Evolutionary conservation across 2,113 vertebrate genomes (phyloP), one percentile per base, ranked within the genome.

Genomic region (Ancistrus triradiatus): DNA sequence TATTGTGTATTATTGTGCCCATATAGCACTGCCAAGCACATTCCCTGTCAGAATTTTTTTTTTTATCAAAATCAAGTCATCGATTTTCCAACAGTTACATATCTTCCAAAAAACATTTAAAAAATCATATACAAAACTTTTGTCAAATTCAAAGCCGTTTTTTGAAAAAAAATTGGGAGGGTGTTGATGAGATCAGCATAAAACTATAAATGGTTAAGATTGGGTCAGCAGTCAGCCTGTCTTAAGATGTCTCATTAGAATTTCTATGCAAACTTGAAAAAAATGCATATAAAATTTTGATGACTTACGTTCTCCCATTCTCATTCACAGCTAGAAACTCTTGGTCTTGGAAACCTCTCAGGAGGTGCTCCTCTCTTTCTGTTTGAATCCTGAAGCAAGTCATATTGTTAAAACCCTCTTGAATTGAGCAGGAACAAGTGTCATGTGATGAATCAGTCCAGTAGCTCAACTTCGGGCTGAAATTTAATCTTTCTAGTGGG

Each of bases 301-400:
- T 33, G 5, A 46, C 84, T 80, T 64, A 93, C 91, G 75, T 88
- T 68, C 69, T 87, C 48, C 89, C 87, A 0, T 83, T 77, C 6
- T 50, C 56, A 18, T 92, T 89, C 0, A 78, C 27, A 1, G 65
- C 69, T 6, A 93, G 74, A 40, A 93, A 62, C 0, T 71, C 83
- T 1, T 79, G 74, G 1, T 68, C 80, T 0, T 84, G 76, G 52
- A 90, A 51, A 3, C 21, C 55, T 24, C 48, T 73, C 63, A 93
- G 77, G 1, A 75, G 38, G 8, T 4, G 77, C 37, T 89, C 87
- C 56, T 91, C 88, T 59, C 67, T 80, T 70, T 75, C 76, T 17
- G 92, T 84, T 74, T 93, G 91, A 15, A 80, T 83, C 78, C 87
- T 83, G 77, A 92, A 93, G 74, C 88, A 91, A 13, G 75, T 68